Evolutionary conservation across 2,888 invertebrate species (phyloP).

Genomic region (Gortyna flavago): DNA sequence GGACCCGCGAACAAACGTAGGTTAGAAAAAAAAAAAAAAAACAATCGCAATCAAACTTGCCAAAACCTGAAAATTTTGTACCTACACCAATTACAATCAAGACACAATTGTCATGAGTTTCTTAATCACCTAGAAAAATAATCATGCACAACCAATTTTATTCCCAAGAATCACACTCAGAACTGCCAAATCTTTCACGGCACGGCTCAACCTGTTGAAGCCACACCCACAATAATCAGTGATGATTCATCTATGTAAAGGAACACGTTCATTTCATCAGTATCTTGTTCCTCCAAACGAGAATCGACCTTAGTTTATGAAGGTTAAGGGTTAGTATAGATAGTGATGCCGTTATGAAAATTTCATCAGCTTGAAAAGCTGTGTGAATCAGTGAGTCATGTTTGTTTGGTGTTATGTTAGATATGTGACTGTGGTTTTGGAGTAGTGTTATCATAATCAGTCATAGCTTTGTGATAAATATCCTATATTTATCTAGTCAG

Average conservation of each 20-base stretch:
- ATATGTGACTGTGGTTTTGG: slow-evolving; percentile 13
- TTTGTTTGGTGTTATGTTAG: slow-evolving; percentile 13
- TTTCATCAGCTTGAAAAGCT: slow-evolving; percentile 51
- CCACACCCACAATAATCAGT: slow-evolving; percentile 54
- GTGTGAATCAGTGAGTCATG: slow-evolving; percentile 39
- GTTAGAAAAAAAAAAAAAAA: no score
- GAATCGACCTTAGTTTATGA: not conserved
- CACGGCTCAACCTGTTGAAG: slow-evolving; percentile 21
- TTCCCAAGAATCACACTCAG: slow-evolving; percentile 10
- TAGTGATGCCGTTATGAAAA: slow-evolving; percentile 15
- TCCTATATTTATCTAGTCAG: no score
- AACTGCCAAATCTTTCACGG: not conserved
- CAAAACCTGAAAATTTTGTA: not conserved
- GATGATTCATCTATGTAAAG: slow-evolving; percentile 65
- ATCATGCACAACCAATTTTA: not conserved
- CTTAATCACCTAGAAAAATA: slow-evolving; percentile 2
- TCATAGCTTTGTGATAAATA: not conserved
- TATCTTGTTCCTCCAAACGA: slow-evolving; percentile 20
- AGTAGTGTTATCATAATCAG: slow-evolving; percentile 3
- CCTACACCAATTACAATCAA: slow-evolving; percentile 18
- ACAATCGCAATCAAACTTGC: not conserved
- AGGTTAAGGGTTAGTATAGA: not conserved
- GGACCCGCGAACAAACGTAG: not conserved
- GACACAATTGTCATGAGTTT: not conserved
- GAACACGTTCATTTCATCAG: slow-evolving; percentile 64